Conservation (phyloP, 1,140 invertebrate genomes). For the Teleopsis dalmanni region DNA sequence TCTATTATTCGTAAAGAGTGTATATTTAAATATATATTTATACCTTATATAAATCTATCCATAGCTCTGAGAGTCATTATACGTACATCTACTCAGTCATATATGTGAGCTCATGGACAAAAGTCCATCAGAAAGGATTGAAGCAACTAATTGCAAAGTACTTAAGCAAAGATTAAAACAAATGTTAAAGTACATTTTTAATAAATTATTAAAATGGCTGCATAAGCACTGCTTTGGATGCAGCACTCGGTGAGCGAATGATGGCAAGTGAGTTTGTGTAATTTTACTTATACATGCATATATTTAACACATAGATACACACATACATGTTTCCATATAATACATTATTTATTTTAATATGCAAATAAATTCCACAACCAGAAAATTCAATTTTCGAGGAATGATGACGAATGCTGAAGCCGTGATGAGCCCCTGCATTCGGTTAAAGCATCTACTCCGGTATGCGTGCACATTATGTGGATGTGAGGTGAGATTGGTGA, state of each 20-base stretch:
- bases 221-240: background rate
- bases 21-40: no score
- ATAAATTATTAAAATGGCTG: conserved; percentile 33
- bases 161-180: conserved; percentile 41
- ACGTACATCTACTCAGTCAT: no score
- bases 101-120: no score
- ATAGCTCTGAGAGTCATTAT: no score
- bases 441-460: no score
- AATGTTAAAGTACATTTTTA: conserved; percentile 35
- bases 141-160: conserved; percentile 42
- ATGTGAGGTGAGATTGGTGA: background rate
- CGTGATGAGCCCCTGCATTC: no score
- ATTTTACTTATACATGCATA: background rate
- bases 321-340: background rate
- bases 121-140: conserved; percentile 34
- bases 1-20: no score
- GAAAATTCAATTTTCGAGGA: conserved; percentile 10
- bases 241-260: no score
- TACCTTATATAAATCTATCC: no score
- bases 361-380: conserved; percentile 11
- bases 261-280: no score
- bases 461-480: background rate
- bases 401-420: background rate
- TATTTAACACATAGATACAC: background rate
- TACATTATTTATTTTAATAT: conserved; percentile 11